A percentile compares a stretch with the other conserved stretches of the same genome.
Evolutionary conservation across 1,140 invertebrate species (phyloP).

Genomic region (Heliconius hermathena): DNA sequence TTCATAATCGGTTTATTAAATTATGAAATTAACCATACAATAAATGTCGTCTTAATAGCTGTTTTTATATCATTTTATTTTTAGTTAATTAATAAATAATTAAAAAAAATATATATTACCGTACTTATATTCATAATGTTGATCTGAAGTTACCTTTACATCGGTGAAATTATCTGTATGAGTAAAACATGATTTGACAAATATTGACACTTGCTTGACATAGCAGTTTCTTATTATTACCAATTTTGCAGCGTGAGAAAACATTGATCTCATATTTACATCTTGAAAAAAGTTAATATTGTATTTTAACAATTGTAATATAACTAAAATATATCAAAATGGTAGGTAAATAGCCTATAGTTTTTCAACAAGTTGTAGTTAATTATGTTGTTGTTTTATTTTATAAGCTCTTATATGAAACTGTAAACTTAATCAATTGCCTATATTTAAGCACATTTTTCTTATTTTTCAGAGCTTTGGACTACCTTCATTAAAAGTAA

Average conservation of each 20-base stretch:
- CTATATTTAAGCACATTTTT: slow-evolving; percentile 21
- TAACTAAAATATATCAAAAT: background rate
- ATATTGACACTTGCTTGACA: slow-evolving; percentile 19
- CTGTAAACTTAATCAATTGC: background rate
- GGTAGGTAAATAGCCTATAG: background rate
- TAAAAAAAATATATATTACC: no score
- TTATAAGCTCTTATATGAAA: background rate
- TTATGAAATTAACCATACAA: no score
- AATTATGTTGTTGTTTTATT: background rate
- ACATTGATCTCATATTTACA: background rate
- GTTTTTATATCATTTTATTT: no score
- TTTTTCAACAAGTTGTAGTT: background rate
- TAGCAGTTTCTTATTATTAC: background rate
- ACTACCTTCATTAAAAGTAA: slow-evolving; percentile 79
- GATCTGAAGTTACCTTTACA: background rate
- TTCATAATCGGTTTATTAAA: no score
- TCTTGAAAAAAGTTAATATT: background rate
- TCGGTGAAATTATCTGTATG: slow-evolving; percentile 17
- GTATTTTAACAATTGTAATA: background rate
- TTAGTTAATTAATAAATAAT: no score
- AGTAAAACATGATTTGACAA: slow-evolving; percentile 27
- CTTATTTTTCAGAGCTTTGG: slow-evolving; percentile 82
- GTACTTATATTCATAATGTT: no score
- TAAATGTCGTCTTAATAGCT: background rate
- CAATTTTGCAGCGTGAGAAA: background rate